A percentile compares a stretch with the other conserved stretches of the same genome.
Evolutionary conservation across 2,888 invertebrate species (phyloP).

Genomic region (Eulithis prunata): DNA sequence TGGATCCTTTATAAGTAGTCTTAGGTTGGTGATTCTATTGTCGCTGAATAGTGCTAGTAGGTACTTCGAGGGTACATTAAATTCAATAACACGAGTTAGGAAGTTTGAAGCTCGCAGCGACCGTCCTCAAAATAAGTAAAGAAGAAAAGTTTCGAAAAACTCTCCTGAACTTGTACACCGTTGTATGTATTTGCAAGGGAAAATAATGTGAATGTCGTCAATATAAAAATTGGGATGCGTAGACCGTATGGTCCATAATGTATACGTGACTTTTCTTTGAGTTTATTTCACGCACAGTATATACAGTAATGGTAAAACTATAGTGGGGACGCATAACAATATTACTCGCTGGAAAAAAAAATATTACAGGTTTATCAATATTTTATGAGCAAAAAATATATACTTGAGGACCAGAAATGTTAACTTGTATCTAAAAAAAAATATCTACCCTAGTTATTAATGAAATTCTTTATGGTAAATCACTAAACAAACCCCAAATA

Average conservation of each 20-base stretch:
- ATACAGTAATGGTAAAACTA: background rate
- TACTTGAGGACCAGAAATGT: too few relatives aligned
- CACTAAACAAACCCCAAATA: too few relatives aligned
- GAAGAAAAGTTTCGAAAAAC: slow-evolving; percentile 79
- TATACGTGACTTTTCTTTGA: slow-evolving; percentile 38
- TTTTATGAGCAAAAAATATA: too few relatives aligned
- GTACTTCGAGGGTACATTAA: slow-evolving; percentile 74
- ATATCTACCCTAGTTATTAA: too few relatives aligned
- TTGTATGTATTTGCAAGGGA: slow-evolving; percentile 68
- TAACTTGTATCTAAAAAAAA: too few relatives aligned
- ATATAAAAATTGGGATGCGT: slow-evolving; percentile 48
- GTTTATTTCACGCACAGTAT: slow-evolving; percentile 23
- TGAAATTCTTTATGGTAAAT: too few relatives aligned
- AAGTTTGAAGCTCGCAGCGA: slow-evolving; percentile 81
- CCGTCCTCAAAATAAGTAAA: slow-evolving; percentile 82
- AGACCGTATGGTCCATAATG: slow-evolving; percentile 30
- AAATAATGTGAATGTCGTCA: slow-evolving; percentile 54
- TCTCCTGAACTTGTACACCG: slow-evolving; percentile 70
- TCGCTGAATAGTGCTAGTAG: slow-evolving; percentile 71
- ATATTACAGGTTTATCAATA: too few relatives aligned
- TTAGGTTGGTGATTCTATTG: slow-evolving; percentile 66
- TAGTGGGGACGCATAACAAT: background rate
- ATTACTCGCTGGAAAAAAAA: too few relatives aligned
- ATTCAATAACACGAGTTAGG: slow-evolving; percentile 83
- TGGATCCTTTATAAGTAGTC: background rate